A percentile compares a stretch with the other conserved stretches of the same genome.
phyloP scores from a whole-genome alignment of 2,797 vertebrate species.

The Tragopan temminckii region DNA sequence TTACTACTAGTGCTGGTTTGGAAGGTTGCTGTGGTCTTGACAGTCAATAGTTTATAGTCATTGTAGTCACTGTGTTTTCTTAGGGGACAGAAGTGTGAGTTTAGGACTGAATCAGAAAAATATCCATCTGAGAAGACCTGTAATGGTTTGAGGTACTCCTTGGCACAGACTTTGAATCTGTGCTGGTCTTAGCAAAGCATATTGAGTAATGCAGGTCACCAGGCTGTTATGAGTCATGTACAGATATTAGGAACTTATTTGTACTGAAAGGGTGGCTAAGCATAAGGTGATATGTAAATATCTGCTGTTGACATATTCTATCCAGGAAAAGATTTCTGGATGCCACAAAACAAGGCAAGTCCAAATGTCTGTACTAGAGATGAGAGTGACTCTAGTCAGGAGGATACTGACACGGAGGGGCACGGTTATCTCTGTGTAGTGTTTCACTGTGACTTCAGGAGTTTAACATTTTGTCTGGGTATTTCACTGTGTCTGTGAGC shows the following conservation, averaged over 20 bases:
- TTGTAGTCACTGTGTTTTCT: not conserved
- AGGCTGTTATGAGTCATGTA: not conserved
- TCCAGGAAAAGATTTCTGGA: slow-evolving; percentile 19
- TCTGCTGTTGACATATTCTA: not conserved
- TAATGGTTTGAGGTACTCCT: not conserved
- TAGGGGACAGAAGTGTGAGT: not conserved
- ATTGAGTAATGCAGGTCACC: not conserved
- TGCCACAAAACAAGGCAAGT: not conserved
- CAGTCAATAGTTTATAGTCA: not conserved
- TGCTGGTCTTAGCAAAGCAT: not conserved
- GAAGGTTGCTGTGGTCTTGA: not conserved
- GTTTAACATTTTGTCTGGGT: slow-evolving; percentile 5
- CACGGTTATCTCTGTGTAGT: not conserved
- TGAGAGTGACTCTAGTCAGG: not conserved
- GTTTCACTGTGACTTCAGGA: not conserved
- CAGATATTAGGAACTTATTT: not conserved
- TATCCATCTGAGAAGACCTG: not conserved
- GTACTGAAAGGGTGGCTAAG: not conserved
- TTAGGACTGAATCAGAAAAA: not conserved
- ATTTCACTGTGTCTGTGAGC: slow-evolving; percentile 3
- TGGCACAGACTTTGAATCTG: not conserved
- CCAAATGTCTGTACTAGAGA: not conserved
- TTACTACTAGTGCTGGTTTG: not conserved
- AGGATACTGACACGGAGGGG: rapidly evolving
- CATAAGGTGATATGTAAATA: not conserved